Conservation (phyloP, 2,888 invertebrate genomes). For the Cheilosia vernalis region DNA sequence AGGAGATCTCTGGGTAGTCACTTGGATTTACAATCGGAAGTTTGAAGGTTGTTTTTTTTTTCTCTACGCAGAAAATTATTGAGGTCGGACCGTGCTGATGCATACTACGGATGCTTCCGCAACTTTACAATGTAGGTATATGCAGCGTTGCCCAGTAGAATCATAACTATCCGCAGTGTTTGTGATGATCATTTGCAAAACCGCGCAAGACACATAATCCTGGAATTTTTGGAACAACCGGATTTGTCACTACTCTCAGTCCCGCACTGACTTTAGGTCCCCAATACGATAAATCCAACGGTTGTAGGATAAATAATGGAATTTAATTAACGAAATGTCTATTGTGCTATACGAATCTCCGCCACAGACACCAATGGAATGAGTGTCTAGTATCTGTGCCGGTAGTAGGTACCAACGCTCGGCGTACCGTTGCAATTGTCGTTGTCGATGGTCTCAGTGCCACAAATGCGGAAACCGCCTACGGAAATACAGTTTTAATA, state of each 20-base stretch:
- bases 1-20: conserved; percentile 41
- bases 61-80: conserved; percentile 20
- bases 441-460: conserved; percentile 10
- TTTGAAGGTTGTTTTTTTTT: conserved; percentile 36
- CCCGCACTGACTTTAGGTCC: not conserved
- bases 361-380: conserved; percentile 35
- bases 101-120: not conserved
- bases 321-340: conserved; percentile 74
- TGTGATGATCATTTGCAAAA: conserved; percentile 43
- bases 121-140: not conserved
- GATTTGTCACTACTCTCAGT: conserved; percentile 19
- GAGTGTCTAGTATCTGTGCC: conserved; percentile 30
- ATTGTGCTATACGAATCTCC: conserved; percentile 46
- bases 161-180: conserved; percentile 10
- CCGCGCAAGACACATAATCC: conserved; percentile 40
- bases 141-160: conserved; percentile 2
- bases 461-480: conserved; percentile 32
- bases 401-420: not conserved
- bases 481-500: conserved; percentile 49
- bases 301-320: conserved; percentile 71
- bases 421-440: not conserved
- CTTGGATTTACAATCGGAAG: conserved; percentile 56
- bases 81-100: not conserved
- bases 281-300: conserved; percentile 60
- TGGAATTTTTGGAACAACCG: conserved; percentile 45